Base-by-base conservation (phyloP, 64 coral and sea anemone genomes). In the Trachythela sp. region DNA sequence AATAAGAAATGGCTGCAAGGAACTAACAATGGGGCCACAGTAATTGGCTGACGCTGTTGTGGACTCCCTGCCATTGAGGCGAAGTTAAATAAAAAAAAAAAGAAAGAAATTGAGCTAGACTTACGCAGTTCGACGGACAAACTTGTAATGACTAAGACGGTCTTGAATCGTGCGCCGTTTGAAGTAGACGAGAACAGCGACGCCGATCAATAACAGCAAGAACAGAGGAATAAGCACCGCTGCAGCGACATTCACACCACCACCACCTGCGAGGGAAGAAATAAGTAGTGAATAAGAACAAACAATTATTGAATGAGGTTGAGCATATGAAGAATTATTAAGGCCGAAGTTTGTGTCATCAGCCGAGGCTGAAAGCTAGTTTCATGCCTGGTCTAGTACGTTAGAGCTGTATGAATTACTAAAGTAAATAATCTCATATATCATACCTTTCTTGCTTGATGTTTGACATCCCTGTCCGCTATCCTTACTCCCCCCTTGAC, bases 201-300 rank as follows among this genome's bases (percentile, higher is more conserved):
- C 20, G 4, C 20, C 37, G 75, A 80, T 80, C 15, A 80, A 36
- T 0, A 80, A 17, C 20, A 80, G 9, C 33, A 80, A 29, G 34
- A 80, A 80, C 75, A 80, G 38, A 35, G 75, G 75, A 36, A 80
- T 80, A 15, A 80, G 75, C 32, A 80, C 75, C 4, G 75, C 75
- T 1, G 75, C 75, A 36, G 75, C 75, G 13, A 80, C 75, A 80
- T 80, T 80, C 3, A 37, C 20, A 35, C 75, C 34, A 37, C 2
- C 34, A 11, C 42, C 11, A 11, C 4, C 42, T 45, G 11, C 4
- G n/a, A n/a, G n/a, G n/a, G n/a, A n/a, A n/a, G n/a, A n/a, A n/a
- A n/a, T n/a, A n/a, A n/a, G n/a, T 72, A 26, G 33, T 24, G 68
- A 52, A 52, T 52, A 20, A 52, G 9, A 15, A 15, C 8, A 52